Evolutionary conservation across 2,888 invertebrate species (phyloP).

Genomic region (Stictocephala bisonia): DNA sequence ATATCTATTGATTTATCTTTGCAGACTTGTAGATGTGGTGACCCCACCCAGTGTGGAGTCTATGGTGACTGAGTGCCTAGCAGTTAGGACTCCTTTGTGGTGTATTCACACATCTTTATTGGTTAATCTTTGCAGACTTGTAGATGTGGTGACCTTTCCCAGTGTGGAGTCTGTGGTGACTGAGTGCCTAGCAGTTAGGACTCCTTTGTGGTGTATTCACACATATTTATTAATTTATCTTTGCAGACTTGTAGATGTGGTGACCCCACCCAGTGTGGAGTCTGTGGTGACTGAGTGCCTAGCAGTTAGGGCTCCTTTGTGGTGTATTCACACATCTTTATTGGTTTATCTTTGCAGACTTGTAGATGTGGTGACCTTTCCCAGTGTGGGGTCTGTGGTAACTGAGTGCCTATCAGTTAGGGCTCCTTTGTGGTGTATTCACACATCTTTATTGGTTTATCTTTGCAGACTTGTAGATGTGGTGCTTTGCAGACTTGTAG

Average conservation of each 20-base stretch:
- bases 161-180: slow-evolving; percentile 64
- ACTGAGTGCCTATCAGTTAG: slow-evolving; percentile 70
- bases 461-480: too few species aligned
- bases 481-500: slow-evolving; percentile 71
- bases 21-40: slow-evolving; percentile 65
- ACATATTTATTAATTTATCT: too few species aligned
- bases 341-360: too few species aligned
- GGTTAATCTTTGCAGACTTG: too few species aligned
- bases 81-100: slow-evolving; percentile 70
- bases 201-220: too few species aligned
- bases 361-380: too few species aligned
- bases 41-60: slow-evolving; percentile 68
- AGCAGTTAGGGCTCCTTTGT: slow-evolving; percentile 70
- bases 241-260: slow-evolving; percentile 64
- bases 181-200: slow-evolving; percentile 71
- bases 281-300: slow-evolving; percentile 69
- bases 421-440: too few species aligned
- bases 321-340: too few species aligned
- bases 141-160: too few species aligned
- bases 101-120: too few species aligned
- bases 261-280: slow-evolving; percentile 67
- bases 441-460: too few species aligned
- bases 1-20: too few species aligned
- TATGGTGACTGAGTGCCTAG: slow-evolving; percentile 69
- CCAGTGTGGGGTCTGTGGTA: slow-evolving; percentile 65